A percentile compares a stretch with the other conserved stretches of the same genome.
phyloP scores from a whole-genome alignment of 2,113 vertebrate genomes.

The Hemichromis elongatus region DNA sequence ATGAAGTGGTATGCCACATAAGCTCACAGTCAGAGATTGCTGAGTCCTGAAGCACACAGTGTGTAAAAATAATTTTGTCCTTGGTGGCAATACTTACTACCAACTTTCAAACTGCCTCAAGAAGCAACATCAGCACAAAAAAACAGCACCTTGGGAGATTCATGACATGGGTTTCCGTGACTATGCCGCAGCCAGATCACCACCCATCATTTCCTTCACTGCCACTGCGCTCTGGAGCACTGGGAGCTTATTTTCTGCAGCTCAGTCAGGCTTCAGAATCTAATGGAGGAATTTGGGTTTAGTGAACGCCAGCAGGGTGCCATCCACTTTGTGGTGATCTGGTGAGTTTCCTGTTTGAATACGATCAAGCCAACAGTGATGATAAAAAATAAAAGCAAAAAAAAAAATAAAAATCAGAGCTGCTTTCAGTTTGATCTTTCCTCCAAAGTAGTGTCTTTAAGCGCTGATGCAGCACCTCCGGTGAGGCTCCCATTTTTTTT shows the following conservation, averaged over 20 bases:
- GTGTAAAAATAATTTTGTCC: constrained; percentile 30
- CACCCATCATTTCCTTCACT: background rate
- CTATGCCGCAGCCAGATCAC: background rate
- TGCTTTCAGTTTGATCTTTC: background rate
- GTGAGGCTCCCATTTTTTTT: fast-evolving
- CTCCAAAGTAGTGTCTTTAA: background rate
- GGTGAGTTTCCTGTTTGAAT: background rate
- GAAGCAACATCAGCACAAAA: constrained; percentile 10
- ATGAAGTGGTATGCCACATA: background rate
- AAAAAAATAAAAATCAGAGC: background rate
- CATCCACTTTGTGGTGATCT: background rate
- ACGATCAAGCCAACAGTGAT: background rate
- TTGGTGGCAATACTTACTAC: background rate
- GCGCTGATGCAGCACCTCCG: fast-evolving
- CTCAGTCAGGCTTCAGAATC: background rate
- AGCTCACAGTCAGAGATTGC: constrained; percentile 5
- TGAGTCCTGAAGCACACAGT: background rate
- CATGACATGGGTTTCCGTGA: background rate
- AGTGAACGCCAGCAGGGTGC: background rate
- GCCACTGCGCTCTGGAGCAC: background rate
- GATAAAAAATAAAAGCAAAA: background rate
- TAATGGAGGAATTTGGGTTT: background rate
- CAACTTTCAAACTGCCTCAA: constrained; percentile 21
- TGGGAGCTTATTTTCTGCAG: background rate
- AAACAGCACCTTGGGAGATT: background rate